phyloP scores from a whole-genome alignment of 2,888 invertebrate genomes.

The Lydus trimaculatus region DNA sequence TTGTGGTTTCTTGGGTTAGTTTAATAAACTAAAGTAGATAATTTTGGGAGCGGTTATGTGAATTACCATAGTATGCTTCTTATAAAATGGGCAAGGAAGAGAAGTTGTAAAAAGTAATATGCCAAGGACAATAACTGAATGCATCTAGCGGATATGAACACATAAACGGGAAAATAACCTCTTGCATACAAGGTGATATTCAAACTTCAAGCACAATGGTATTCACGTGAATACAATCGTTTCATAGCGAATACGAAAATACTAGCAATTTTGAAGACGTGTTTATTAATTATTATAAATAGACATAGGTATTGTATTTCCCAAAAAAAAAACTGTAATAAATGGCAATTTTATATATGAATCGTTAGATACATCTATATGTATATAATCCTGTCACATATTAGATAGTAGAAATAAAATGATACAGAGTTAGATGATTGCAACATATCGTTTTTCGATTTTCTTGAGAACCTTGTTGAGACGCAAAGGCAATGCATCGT shows the following conservation, averaged over 20 bases:
- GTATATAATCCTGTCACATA: no score
- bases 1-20: conserved; percentile 19
- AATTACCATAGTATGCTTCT: conserved; percentile 50
- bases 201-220: conserved; percentile 47
- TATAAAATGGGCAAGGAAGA: conserved; percentile 46
- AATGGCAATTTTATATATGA: not conserved
- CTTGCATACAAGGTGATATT: conserved; percentile 52
- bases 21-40: conserved; percentile 43
- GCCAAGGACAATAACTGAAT: conserved; percentile 56
- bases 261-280: not conserved
- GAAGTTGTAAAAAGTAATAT: conserved; percentile 55
- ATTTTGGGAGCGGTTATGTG: conserved; percentile 48
- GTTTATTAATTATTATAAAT: not conserved
- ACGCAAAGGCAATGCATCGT: conserved; percentile 6
- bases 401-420: not conserved
- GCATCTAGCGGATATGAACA: conserved; percentile 59
- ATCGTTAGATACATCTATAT: no score
- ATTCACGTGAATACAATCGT: conserved; percentile 45
- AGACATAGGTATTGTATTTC: not conserved
- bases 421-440: not conserved
- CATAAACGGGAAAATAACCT: conserved; percentile 57
- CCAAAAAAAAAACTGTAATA: not conserved
- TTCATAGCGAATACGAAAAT: not conserved
- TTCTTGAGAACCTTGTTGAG: conserved; percentile 7
- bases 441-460: conserved; percentile 11